A percentile compares a stretch with the other conserved stretches of the same genome.
Evolutionary conservation across 1,140 invertebrate species (phyloP).

Genomic region (Harpegnathos saltator): DNA sequence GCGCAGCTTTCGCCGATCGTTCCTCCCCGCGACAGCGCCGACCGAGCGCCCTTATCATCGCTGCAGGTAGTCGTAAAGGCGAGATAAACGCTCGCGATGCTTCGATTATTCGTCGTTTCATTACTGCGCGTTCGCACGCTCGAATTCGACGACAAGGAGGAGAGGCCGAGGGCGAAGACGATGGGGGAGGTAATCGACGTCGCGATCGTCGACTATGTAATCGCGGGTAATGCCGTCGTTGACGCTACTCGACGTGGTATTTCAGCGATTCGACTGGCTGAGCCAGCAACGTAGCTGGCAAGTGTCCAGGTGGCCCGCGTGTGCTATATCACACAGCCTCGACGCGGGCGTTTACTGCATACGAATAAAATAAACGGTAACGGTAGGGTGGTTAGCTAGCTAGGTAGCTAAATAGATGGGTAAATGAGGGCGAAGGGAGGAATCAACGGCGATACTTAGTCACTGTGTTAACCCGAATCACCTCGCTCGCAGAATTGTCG

Average conservation of each 20-base stretch:
- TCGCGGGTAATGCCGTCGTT: constrained; percentile 61
- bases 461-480: too few species aligned
- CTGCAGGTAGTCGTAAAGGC: not conserved
- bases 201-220: constrained; percentile 47
- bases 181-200: constrained; percentile 4
- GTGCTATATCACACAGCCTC: constrained; percentile 12
- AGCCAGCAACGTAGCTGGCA: constrained; percentile 62
- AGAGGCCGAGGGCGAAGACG: too few species aligned
- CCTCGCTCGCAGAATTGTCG: too few species aligned
- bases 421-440: too few species aligned
- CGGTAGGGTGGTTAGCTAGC: too few species aligned
- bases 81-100: constrained; percentile 21
- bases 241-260: constrained; percentile 37
- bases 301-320: constrained; percentile 44
- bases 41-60: not conserved
- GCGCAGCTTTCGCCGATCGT: not conserved
- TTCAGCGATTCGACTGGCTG: constrained; percentile 63
- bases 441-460: too few species aligned
- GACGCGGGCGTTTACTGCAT: not conserved
- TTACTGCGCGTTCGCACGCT: constrained; percentile 5
- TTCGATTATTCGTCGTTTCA: constrained; percentile 41
- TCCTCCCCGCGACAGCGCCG: not conserved
- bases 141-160: constrained; percentile 16
- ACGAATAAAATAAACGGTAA: constrained; percentile 40
- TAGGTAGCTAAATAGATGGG: too few species aligned